A percentile compares a stretch with the other conserved stretches of the same genome.
phyloP scores from a whole-genome alignment of 1,140 invertebrate species.

The Acromyrmex heyeri region DNA sequence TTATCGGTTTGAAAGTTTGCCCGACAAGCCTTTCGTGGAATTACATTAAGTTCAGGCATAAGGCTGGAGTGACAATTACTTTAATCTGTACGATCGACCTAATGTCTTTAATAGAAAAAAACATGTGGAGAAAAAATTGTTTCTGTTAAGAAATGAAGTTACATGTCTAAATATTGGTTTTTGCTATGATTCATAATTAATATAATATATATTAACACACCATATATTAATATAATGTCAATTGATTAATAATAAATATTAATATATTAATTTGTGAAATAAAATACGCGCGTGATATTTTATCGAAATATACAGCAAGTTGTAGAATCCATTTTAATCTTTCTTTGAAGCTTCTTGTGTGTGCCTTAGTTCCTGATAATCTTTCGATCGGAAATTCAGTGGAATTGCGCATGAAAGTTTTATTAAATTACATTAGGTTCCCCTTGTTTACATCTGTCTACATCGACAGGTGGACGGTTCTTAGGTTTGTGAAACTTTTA shows the following conservation, averaged over 20 bases:
- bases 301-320: background rate
- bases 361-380: slow-evolving; percentile 22
- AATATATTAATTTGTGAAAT: slow-evolving; percentile 12
- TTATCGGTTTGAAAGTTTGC: slow-evolving; percentile 72
- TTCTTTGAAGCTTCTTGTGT: background rate
- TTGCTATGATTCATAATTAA: background rate
- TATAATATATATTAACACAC: background rate
- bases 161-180: background rate
- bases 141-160: background rate
- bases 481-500: slow-evolving; percentile 32
- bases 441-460: slow-evolving; percentile 17
- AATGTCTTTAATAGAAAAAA: slow-evolving; percentile 11
- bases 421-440: slow-evolving; percentile 16
- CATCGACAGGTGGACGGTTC: slow-evolving; percentile 33
- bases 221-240: background rate
- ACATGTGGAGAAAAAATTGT: background rate
- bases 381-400: slow-evolving; percentile 15
- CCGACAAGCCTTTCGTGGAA: slow-evolving; percentile 68
- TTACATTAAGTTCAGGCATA: slow-evolving; percentile 68
- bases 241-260: slow-evolving; percentile 6
- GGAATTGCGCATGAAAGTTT: slow-evolving; percentile 50
- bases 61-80: slow-evolving; percentile 77
- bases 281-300: background rate
- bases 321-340: background rate
- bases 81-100: slow-evolving; percentile 62